Evolutionary conservation across 2,113 vertebrate species (phyloP).

Genomic region (Myotis davidii): DNA sequence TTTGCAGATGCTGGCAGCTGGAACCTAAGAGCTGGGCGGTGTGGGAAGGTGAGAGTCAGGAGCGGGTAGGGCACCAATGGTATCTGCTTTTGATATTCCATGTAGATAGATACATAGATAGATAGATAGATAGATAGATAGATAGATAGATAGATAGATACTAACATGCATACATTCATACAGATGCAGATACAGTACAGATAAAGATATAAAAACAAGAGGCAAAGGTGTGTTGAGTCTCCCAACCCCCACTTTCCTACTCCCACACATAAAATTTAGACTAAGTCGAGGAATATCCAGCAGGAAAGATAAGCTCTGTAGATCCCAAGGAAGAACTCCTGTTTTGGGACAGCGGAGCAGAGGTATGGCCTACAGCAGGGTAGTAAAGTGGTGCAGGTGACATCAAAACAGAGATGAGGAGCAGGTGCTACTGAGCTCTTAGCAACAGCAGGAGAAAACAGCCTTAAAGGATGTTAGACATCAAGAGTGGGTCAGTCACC

Average conservation of each 20-base stretch:
- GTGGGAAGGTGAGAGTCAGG: not conserved
- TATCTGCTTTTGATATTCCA: not conserved
- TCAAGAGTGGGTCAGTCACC: not conserved
- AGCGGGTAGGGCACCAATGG: not conserved
- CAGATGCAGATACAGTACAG: not conserved
- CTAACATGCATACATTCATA: no score
- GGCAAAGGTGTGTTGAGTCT: not conserved
- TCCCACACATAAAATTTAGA: not conserved
- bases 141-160: not conserved
- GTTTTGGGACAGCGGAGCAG: not conserved
- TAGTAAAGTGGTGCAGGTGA: not conserved
- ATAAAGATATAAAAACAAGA: not conserved
- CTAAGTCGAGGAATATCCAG: not conserved
- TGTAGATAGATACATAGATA: not conserved
- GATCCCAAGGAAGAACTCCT: not conserved
- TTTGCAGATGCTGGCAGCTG: not conserved
- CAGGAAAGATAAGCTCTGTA: not conserved
- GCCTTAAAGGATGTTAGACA: not conserved
- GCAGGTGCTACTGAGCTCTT: not conserved
- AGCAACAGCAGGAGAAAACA: not conserved
- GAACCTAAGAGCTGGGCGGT: not conserved
- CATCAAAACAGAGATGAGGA: not conserved
- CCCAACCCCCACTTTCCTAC: fast-evolving
- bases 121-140: not conserved
- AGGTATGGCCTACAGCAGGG: not conserved